phyloP scores from a whole-genome alignment of 2,888 invertebrate genomes.

The Laspeyria flexula region DNA sequence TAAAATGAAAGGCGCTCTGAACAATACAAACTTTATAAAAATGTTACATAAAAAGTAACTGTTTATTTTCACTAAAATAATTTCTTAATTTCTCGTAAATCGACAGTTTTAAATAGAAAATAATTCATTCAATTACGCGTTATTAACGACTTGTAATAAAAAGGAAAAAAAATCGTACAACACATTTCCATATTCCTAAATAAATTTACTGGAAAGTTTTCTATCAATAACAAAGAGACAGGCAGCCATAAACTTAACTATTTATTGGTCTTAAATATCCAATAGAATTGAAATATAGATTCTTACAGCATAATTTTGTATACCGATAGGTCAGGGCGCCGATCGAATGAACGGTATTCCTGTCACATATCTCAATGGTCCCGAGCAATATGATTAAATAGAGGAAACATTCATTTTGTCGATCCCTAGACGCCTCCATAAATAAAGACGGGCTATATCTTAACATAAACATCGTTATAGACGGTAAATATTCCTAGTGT shows the following conservation, averaged over 20 bases:
- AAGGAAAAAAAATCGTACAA: no score
- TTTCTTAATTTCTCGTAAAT: no score
- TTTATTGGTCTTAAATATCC: constrained; percentile 3
- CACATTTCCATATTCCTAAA: no score
- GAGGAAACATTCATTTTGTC: constrained; percentile 41
- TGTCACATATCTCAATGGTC: constrained; percentile 33
- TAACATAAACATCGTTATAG: constrained; percentile 31
- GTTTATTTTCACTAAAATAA: no score
- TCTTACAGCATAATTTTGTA: constrained; percentile 9
- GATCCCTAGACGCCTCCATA: constrained; percentile 45
- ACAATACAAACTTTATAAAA: constrained; percentile 11
- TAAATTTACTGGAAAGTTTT: no score
- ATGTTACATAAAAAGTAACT: no score
- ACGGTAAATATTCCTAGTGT: constrained; percentile 47
- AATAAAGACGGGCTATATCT: constrained; percentile 43
- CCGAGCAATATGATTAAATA: constrained; percentile 32
- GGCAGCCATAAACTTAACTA: background rate
- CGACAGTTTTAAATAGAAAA: no score
- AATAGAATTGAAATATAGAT: constrained; percentile 7
- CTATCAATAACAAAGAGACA: background rate
- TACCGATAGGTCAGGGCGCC: constrained; percentile 12
- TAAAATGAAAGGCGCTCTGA: constrained; percentile 28
- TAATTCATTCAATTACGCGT: no score
- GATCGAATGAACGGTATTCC: constrained; percentile 17
- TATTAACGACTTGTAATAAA: no score